phyloP scores from a whole-genome alignment of 2,797 vertebrate genomes.

The Benthosema pterotum region DNA sequence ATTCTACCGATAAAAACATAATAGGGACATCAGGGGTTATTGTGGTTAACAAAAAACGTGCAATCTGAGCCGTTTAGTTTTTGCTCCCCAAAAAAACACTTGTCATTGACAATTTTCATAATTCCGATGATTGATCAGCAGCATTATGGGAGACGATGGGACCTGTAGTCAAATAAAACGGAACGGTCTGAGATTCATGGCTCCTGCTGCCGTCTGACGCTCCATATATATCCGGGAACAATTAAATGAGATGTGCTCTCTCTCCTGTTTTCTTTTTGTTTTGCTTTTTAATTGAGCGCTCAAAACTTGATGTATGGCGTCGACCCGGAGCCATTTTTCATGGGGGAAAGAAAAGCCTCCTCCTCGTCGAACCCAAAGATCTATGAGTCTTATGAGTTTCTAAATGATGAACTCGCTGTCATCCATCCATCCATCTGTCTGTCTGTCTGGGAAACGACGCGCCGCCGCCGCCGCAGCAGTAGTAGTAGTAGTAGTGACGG shows the following conservation, averaged over 20 bases:
- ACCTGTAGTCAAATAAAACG: slow-evolving; percentile 27
- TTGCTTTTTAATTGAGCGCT: slow-evolving; percentile 59
- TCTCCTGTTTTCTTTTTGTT: slow-evolving; percentile 21
- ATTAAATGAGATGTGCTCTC: slow-evolving; percentile 33
- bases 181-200: slow-evolving; percentile 51
- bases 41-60: slow-evolving; percentile 19
- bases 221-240: slow-evolving; percentile 37
- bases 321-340: slow-evolving; percentile 57
- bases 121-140: slow-evolving; percentile 45
- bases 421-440: slow-evolving; percentile 17
- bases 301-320: slow-evolving; percentile 60
- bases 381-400: slow-evolving; percentile 56
- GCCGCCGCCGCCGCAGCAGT: no score
- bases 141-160: slow-evolving; percentile 18
- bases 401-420: slow-evolving; percentile 63
- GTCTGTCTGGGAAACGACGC: slow-evolving; percentile 53
- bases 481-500: no score
- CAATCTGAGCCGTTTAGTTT: slow-evolving; percentile 19
- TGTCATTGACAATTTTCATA: slow-evolving; percentile 34
- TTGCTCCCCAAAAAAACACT: slow-evolving; percentile 19
- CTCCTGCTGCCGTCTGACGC: slow-evolving; percentile 42
- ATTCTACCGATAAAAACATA: no score
- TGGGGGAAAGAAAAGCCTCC: slow-evolving; percentile 19
- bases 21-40: background rate
- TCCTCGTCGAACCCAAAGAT: slow-evolving; percentile 48